phyloP scores from a whole-genome alignment of 1,140 invertebrate genomes.

The Lysiphlebus fabarum region DNA sequence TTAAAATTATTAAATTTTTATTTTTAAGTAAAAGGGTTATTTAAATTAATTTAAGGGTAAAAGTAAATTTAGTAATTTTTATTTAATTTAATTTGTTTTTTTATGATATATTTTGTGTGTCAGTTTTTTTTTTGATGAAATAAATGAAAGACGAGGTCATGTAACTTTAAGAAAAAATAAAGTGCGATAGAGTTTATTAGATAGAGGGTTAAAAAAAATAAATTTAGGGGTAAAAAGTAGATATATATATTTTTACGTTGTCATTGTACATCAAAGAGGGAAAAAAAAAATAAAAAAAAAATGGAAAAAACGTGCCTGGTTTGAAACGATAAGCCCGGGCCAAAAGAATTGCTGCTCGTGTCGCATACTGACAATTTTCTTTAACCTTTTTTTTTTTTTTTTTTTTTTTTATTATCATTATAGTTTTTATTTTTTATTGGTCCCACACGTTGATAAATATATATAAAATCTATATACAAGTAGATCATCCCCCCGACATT shows the following conservation, averaged over 20 bases:
- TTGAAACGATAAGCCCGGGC: conserved; percentile 40
- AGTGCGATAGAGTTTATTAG: conserved; percentile 8
- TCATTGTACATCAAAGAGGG: conserved; percentile 6
- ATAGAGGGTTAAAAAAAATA: conserved; percentile 13
- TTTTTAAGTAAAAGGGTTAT: too few species aligned
- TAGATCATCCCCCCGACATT: too few species aligned
- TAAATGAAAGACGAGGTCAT: conserved; percentile 8
- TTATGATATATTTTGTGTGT: too few species aligned
- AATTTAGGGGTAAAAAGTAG: too few species aligned
- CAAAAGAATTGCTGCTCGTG: conserved; percentile 41
- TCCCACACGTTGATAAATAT: too few species aligned
- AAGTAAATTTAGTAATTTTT: too few species aligned
- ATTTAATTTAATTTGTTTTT: too few species aligned
- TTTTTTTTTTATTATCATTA: neutral
- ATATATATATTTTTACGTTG: neutral
- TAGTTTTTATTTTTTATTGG: too few species aligned
- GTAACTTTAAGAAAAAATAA: conserved; percentile 8
- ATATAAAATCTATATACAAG: too few species aligned
- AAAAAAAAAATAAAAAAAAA: conserved; percentile 25
- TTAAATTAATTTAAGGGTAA: too few species aligned
- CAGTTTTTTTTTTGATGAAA: neutral
- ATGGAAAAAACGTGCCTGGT: conserved; percentile 39
- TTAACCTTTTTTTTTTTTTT: neutral
- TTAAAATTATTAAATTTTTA: too few species aligned
- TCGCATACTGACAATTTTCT: conserved; percentile 23